Evolutionary conservation across 2,113 vertebrate species (phyloP), one percentile per base, ranked within the genome.

Genomic region (Pollimyrus isidori): DNA sequence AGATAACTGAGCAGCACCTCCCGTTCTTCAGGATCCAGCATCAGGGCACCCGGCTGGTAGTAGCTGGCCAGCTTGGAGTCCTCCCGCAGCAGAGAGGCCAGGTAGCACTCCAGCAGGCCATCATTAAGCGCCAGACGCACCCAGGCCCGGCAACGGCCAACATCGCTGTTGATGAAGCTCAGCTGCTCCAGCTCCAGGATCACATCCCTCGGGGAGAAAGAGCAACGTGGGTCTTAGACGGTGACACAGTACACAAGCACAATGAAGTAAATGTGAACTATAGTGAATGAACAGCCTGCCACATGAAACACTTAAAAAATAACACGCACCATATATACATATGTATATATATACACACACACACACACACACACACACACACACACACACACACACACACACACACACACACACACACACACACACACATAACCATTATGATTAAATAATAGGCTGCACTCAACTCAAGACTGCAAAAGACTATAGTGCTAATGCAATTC

Each of bases 111-210:
- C 95, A 98, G 89, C 26, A 99, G 95, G 4, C 98, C 96, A 0
- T 99, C 97, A 0, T 99, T 99, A 17, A 99, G 94, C 0, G 98
- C 98, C 91, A 99, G 93, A 1, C 98, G 93, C 85, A 99, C 95
- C 98, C 98, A 99, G 0, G 98, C 97, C 13, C 98, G 95, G 91
- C 98, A 98, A 50, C 97, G 97, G 9, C 98, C 98, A 6, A 99
- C 97, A 0, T 99, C 98, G 0, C 97, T 97, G 73, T 93, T 95
- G 91, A 99, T 97, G 2, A 98, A 99, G 92, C 93, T 94, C 92
- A 99, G 93, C 1, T 95, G 95, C 46, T 99, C 98, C 93, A 99
- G 93, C 90, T 99, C 97, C 0, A 95, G 95, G 92, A 98, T 92
- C 69, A 96, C 97, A 49, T 99, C 97, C 4, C 98, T 99, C 82